Percentiles rank a stretch among this genome's conserved stretches.
Evolutionary conservation across 2,113 vertebrate genomes (phyloP).

Genomic region (Hirundichthys speculiger): DNA sequence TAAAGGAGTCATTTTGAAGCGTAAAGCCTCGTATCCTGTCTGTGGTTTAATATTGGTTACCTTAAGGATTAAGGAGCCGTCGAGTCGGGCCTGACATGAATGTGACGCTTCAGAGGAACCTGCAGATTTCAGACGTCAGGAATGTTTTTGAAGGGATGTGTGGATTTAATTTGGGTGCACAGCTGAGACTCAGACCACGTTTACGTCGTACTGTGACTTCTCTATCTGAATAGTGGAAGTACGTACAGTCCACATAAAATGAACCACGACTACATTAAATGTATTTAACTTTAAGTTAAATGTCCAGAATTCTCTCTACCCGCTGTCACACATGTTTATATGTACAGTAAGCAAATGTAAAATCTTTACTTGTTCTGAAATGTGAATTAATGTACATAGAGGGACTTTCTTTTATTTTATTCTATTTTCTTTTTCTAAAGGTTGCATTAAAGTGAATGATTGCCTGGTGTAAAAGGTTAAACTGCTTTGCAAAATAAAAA

Average conservation of each 20-base stretch:
- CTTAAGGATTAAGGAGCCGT: background rate
- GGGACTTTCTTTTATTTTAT: slow-evolving; percentile 45
- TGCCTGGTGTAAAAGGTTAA: slow-evolving; percentile 58
- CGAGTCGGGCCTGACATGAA: background rate
- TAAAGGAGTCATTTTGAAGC: no score
- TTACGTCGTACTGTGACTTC: slow-evolving; percentile 4
- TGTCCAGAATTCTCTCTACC: slow-evolving; percentile 33
- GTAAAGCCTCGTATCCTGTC: no score
- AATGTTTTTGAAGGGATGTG: no score
- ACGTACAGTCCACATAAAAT: no score
- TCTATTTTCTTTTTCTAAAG: slow-evolving; percentile 64
- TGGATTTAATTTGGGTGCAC: background rate
- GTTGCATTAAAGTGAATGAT: slow-evolving; percentile 59
- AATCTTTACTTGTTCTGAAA: slow-evolving; percentile 61
- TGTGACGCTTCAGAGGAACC: background rate
- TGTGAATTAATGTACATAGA: slow-evolving; percentile 78
- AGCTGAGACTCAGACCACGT: background rate
- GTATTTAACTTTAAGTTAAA: no score
- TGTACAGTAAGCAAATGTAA: slow-evolving; percentile 72
- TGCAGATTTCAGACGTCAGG: no score
- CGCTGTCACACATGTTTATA: slow-evolving; percentile 74
- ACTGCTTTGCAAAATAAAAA: background rate
- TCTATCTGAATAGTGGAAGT: no score
- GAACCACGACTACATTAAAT: no score
- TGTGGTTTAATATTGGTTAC: background rate